These are phyloP conservation scores for Argopecten irradians DNA, from an alignment of 1,140 invertebrate genomes.

Conservation along the genomic window DNA sequence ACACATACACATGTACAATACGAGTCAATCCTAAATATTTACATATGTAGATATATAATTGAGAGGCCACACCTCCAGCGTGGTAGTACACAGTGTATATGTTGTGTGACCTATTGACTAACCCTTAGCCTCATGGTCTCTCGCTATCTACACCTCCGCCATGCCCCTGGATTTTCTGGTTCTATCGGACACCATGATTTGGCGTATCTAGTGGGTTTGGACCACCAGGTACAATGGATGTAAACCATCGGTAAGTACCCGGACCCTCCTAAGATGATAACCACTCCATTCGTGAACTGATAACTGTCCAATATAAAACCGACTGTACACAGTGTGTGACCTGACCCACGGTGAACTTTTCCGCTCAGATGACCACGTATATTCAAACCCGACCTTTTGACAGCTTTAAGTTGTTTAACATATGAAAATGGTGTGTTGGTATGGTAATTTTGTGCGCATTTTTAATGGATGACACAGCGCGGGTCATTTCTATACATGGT, in stretches of 20 bases:
- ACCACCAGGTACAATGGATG: background rate
- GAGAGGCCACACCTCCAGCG: background rate
- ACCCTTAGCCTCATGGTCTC: slow-evolving; percentile 1
- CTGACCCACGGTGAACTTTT: slow-evolving; percentile 39
- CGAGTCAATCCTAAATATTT: slow-evolving; percentile 18
- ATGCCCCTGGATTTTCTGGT: background rate
- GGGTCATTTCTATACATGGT: slow-evolving; percentile 41
- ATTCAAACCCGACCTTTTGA: background rate
- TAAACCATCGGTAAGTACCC: background rate
- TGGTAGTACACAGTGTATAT: background rate
- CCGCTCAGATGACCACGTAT: slow-evolving; percentile 34
- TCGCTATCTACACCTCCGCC: background rate
- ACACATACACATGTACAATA: background rate
- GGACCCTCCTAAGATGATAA: background rate
- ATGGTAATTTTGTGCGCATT: background rate
- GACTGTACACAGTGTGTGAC: slow-evolving; percentile 27
- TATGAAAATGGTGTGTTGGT: background rate
- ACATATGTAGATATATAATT: slow-evolving; percentile 13
- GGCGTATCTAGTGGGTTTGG: background rate
- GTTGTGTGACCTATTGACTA: slow-evolving; percentile 19
- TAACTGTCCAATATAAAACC: background rate
- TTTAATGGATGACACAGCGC: background rate
- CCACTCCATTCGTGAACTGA: background rate
- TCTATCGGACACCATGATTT: background rate
- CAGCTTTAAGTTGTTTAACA: background rate